Evolutionary conservation across 1,140 invertebrate genomes (phyloP).

Genomic region (Coenobita brevimanus): DNA sequence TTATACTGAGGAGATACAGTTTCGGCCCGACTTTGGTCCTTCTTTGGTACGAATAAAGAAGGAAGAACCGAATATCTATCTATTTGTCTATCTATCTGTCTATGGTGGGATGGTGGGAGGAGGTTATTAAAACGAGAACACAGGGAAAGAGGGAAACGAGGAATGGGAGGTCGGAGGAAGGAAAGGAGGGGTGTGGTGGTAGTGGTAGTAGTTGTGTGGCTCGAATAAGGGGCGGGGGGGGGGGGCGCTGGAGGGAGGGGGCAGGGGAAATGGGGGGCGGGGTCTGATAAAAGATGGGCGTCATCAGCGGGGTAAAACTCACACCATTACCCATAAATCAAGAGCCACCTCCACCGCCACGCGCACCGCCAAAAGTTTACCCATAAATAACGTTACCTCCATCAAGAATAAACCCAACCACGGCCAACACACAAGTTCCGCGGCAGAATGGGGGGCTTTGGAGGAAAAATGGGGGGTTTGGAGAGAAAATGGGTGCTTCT

Average conservation of each 20-base stretch:
- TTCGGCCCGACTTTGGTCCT: too few species aligned
- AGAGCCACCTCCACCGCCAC: slow-evolving; percentile 24
- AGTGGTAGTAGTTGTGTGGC: too few species aligned
- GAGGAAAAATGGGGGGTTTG: too few species aligned
- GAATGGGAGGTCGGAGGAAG: background rate
- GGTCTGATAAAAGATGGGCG: slow-evolving; percentile 20
- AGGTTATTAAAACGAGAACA: too few species aligned
- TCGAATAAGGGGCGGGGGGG: too few species aligned
- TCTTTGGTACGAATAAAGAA: too few species aligned
- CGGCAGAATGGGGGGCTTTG: background rate
- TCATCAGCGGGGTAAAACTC: slow-evolving; percentile 51
- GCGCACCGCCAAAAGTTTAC: slow-evolving; percentile 37
- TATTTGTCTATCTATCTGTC: too few species aligned
- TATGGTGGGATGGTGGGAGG: too few species aligned
- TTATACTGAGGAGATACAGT: too few species aligned
- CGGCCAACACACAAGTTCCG: background rate
- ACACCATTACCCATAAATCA: slow-evolving; percentile 52
- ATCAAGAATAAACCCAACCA: slow-evolving; percentile 54
- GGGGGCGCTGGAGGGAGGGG: too few species aligned
- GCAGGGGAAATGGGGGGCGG: background rate
- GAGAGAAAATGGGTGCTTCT: too few species aligned
- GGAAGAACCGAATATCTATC: too few species aligned
- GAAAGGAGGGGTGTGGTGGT: background rate
- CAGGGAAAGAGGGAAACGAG: background rate
- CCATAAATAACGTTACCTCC: slow-evolving; percentile 48